Evolutionary conservation across 2,113 vertebrate species (phyloP).

Genomic region (Turdus rufiventris): DNA sequence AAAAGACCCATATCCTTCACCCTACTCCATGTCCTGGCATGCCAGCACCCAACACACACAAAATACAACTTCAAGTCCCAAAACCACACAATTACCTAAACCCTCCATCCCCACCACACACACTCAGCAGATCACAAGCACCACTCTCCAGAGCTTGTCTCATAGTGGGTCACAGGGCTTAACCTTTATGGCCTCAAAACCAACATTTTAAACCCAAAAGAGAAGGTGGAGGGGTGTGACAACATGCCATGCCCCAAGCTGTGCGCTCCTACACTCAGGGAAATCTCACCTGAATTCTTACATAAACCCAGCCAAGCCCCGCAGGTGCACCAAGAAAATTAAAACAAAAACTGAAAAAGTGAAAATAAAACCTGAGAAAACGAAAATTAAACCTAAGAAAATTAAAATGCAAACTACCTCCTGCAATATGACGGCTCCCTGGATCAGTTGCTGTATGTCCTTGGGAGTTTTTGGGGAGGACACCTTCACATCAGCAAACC

Average conservation of each 20-base stretch:
- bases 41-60: background rate
- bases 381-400: background rate
- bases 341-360: background rate
- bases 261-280: accelerated
- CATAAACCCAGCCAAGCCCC: background rate
- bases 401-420: slow-evolving; percentile 18
- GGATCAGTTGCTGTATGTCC: background rate
- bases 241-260: accelerated
- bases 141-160: background rate
- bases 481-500: background rate
- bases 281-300: background rate
- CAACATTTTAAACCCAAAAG: background rate
- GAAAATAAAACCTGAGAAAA: background rate
- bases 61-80: background rate
- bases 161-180: background rate
- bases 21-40: accelerated
- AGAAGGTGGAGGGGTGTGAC: accelerated
- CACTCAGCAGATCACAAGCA: accelerated
- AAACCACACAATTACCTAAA: background rate
- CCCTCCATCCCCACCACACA: background rate
- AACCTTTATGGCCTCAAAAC: background rate
- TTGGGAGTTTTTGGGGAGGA: background rate
- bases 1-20: background rate
- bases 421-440: background rate
- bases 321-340: background rate